Base-by-base conservation (phyloP, 2,888 invertebrate genomes). In the Aethes cnicana region DNA sequence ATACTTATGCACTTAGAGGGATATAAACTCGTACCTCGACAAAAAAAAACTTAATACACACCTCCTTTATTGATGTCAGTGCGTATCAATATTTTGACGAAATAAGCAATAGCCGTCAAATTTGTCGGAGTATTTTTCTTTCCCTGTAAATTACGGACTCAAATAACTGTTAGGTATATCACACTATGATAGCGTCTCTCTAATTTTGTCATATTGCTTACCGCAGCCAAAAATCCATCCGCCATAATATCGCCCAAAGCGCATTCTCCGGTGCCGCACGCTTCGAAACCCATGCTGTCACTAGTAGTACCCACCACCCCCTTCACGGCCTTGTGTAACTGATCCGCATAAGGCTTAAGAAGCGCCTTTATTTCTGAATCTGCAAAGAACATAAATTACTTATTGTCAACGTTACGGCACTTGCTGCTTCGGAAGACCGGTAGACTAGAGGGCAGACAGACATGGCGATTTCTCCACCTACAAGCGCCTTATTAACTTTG, bases 231-330 rank as follows among this genome's bases (percentile, higher is more conserved):
- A 81, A 92, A 91, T 0, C 94, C 92, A 59, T 95, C 95, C 1
- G 94, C 88, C 12, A 94, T 77, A 8, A 94, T 84, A 71, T 94
- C 92, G 1, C 95, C 96, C 42, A 95, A 71, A 52, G 91, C 92
- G 64, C 95, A 96, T 72, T 96, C 96, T 0, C 62, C 62, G 0
- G 67, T 64, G 42, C 90, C 74, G 62, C 95, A 95, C 0, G 71
- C 59, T 0, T 62, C 57, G 30, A 85, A 85, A 1, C 88, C 73
- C 4, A 95, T 72, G 4, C 84, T 76, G 0, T 91, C 92, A 4
- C 75, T 73, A 0, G 91, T 80, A 2, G 57, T 63, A 0, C 94
- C 95, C 0, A 95, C 66, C 0, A 90, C 77, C 50, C 86, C 79
- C 1, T 84, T 77, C 0, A 92, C 92, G 12, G 84, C 47, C 2